Conservation (phyloP, 2,113 vertebrate species). For the Melanotaenia duboulayi region DNA sequence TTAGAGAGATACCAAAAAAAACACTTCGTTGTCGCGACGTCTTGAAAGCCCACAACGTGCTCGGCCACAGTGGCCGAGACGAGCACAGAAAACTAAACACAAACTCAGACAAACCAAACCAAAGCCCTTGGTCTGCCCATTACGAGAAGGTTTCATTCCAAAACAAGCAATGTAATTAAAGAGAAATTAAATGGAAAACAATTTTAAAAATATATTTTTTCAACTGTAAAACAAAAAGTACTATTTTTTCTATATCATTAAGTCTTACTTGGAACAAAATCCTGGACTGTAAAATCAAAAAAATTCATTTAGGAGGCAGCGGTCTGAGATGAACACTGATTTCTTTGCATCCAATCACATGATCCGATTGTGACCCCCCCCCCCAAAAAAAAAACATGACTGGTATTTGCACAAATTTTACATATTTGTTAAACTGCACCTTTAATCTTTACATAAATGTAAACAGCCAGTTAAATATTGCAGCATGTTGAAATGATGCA, state of each 20-base stretch:
- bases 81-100: background rate
- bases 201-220: background rate
- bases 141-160: conserved; percentile 38
- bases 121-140: conserved; percentile 54
- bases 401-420: background rate
- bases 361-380: no score
- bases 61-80: background rate
- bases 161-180: background rate
- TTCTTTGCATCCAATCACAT: background rate
- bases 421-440: no score
- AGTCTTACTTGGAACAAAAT: background rate
- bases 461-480: no score
- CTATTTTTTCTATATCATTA: background rate
- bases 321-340: background rate
- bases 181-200: background rate
- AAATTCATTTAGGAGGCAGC: background rate
- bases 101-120: conserved; percentile 11
- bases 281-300: background rate
- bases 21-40: conserved; percentile 6
- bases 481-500: no score
- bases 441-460: no score
- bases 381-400: no score
- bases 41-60: conserved; percentile 21
- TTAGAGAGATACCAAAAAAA: conserved; percentile 29
- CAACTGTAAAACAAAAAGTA: background rate